Evolutionary conservation across 2,888 invertebrate species (phyloP).

Genomic region (Drosophila prostipennis): DNA sequence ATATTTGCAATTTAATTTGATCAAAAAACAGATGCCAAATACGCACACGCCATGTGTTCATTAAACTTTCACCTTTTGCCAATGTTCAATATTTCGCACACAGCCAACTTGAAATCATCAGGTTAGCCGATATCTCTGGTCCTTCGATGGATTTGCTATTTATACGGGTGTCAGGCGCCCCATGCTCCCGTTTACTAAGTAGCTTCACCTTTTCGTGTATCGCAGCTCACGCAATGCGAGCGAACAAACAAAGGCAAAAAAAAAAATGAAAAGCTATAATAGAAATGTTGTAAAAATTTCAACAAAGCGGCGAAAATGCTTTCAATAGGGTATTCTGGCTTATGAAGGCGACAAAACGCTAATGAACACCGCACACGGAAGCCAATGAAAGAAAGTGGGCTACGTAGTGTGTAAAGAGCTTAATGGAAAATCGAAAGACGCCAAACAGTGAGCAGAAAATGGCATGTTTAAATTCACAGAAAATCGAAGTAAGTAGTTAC

Average conservation of each 20-base stretch:
- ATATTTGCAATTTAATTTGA: constrained; percentile 32
- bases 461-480: not conserved
- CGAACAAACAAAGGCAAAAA: constrained; percentile 8
- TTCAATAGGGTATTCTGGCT: constrained; percentile 16
- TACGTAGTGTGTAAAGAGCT: constrained; percentile 37
- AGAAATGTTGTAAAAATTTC: constrained; percentile 51
- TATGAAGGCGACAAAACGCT: constrained; percentile 65
- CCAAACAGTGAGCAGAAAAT: constrained; percentile 3
- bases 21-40: constrained; percentile 9
- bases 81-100: constrained; percentile 28
- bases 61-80: constrained; percentile 70
- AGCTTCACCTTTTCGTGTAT: constrained; percentile 19
- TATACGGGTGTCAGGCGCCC: constrained; percentile 25
- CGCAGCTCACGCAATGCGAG: constrained; percentile 56
- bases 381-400: constrained; percentile 22
- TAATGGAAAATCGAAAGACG: constrained; percentile 62
- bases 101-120: constrained; percentile 14
- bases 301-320: constrained; percentile 42
- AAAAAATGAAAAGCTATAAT: constrained; percentile 1
- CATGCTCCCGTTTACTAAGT: constrained; percentile 14
- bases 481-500: not conserved
- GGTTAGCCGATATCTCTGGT: constrained; percentile 26
- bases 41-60: constrained; percentile 66
- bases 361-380: constrained; percentile 70
- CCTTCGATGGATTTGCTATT: constrained; percentile 45